Conservation (phyloP, 2,888 invertebrate genomes). For the Dastarcus helophoroides region DNA sequence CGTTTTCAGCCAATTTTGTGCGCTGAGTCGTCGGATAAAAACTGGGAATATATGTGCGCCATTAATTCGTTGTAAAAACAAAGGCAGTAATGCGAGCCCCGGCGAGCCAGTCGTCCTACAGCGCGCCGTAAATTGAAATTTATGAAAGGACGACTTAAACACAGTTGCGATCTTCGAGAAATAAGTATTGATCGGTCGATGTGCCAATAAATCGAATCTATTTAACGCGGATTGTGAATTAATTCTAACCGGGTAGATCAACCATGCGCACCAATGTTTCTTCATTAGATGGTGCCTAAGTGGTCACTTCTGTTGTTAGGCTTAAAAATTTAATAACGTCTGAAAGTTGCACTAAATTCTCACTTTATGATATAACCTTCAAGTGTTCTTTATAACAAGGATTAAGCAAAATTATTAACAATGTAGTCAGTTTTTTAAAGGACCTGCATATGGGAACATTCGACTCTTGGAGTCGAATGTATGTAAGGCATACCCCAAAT, state of each 20-base stretch:
- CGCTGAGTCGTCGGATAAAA: slow-evolving; percentile 1
- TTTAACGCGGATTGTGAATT: background rate
- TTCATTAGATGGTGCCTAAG: too few relatives aligned
- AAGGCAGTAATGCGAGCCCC: slow-evolving; percentile 1
- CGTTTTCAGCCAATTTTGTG: slow-evolving; percentile 1
- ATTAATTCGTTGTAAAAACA: slow-evolving; percentile 1
- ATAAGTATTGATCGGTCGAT: background rate
- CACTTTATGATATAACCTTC: too few relatives aligned
- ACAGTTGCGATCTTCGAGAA: too few relatives aligned
- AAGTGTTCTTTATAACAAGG: too few relatives aligned
- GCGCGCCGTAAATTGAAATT: background rate
- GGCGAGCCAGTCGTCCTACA: background rate
- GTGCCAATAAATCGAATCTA: background rate
- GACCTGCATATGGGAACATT: too few relatives aligned
- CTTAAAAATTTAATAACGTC: too few relatives aligned
- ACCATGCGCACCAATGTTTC: background rate
- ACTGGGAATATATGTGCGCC: background rate
- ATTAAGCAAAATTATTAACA: too few relatives aligned
- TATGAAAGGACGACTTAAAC: background rate
- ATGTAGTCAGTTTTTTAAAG: too few relatives aligned
- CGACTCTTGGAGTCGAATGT: too few relatives aligned
- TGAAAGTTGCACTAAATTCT: too few relatives aligned
- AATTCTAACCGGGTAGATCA: background rate
- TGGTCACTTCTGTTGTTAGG: too few relatives aligned
- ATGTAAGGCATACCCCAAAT: too few relatives aligned